phyloP scores from a whole-genome alignment of 2,113 vertebrate species.

The Pelecanoides urinatrix region DNA sequence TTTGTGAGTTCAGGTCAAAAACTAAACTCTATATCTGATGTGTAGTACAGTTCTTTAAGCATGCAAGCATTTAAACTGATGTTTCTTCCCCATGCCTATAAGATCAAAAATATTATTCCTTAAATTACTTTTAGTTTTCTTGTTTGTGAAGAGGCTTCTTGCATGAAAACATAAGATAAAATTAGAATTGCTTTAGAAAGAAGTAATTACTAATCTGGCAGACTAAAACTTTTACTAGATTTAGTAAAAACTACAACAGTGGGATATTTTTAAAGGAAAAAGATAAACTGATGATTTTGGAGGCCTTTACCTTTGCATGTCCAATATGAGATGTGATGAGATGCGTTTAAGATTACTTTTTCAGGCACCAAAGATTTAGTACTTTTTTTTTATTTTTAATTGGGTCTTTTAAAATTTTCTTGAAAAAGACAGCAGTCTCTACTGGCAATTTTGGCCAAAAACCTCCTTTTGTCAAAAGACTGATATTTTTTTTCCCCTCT shows the following conservation, averaged over 20 bases:
- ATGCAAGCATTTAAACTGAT: background rate
- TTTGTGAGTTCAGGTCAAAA: background rate
- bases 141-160: background rate
- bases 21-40: background rate
- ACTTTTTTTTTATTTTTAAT: background rate
- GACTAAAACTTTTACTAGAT: background rate
- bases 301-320: background rate
- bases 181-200: background rate
- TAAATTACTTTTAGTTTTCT: background rate
- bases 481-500: background rate
- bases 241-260: background rate
- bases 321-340: background rate
- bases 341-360: background rate
- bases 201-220: background rate
- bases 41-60: background rate
- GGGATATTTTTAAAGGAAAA: background rate
- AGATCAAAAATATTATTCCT: background rate
- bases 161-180: background rate
- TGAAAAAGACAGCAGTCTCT: background rate
- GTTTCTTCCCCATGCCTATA: background rate
- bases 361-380: background rate
- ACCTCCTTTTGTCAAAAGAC: background rate
- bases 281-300: background rate
- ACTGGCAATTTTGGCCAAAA: background rate
- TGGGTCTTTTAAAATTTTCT: background rate